phyloP scores from a whole-genome alignment of 2,113 vertebrate genomes.

The Desmodus rotundus region DNA sequence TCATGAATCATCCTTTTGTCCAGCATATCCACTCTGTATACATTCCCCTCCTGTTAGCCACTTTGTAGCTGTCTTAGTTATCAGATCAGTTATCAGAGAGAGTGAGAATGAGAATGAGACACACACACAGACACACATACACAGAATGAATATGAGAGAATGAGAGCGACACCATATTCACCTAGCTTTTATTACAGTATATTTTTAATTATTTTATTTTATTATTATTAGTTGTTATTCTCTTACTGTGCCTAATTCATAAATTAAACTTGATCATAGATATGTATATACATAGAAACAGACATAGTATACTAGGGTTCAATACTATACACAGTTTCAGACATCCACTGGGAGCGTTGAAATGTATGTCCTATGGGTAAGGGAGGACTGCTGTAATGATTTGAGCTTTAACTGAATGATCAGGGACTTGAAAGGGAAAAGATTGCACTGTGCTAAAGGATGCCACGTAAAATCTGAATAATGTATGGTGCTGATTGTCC shows the following conservation, averaged over 20 bases:
- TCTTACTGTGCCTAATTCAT: neutral
- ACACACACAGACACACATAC: too few species aligned
- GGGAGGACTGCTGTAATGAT: neutral
- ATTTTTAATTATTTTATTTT: neutral
- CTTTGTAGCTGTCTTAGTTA: neutral
- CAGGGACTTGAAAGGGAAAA: neutral
- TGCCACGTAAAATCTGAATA: neutral
- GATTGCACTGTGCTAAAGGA: neutral
- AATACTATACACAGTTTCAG: neutral
- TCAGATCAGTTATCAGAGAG: neutral
- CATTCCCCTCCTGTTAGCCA: neutral
- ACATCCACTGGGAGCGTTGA: neutral
- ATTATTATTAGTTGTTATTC: neutral
- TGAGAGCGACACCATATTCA: neutral
- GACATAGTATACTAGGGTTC: neutral
- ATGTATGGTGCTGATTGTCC: neutral
- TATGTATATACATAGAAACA: neutral
- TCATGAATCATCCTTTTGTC: neutral
- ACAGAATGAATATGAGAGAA: neutral
- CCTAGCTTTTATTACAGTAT: neutral
- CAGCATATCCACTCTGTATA: neutral
- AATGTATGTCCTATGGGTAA: neutral
- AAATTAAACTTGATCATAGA: neutral
- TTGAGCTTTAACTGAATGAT: neutral
- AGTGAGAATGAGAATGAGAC: neutral